phyloP scores from a whole-genome alignment of 1,140 invertebrate genomes.

The Drosophila varians region DNA sequence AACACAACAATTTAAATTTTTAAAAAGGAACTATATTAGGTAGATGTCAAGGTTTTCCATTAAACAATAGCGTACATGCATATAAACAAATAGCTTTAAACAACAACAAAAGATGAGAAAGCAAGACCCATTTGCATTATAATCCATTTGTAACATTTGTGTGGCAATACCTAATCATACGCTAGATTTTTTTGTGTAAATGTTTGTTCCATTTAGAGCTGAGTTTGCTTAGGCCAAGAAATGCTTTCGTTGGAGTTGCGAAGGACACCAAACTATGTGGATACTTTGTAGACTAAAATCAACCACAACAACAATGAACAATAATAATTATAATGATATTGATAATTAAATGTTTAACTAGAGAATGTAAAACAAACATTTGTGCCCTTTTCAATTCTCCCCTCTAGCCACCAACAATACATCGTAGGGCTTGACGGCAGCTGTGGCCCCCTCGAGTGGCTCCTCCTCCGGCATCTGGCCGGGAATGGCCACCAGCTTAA shows the following conservation, averaged over 20 bases:
- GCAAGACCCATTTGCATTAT: constrained; percentile 25
- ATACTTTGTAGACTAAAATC: constrained; percentile 69
- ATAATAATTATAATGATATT: constrained; percentile 73
- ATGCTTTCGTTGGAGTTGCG: constrained; percentile 60
- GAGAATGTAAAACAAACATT: constrained; percentile 43
- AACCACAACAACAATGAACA: constrained; percentile 67
- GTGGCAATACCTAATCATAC: constrained; percentile 48
- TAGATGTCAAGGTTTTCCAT: constrained; percentile 56
- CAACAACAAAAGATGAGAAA: constrained; percentile 23
- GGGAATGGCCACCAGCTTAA: constrained; percentile 88
- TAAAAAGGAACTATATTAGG: constrained; percentile 31
- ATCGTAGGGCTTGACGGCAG: constrained; percentile 88
- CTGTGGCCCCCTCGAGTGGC: constrained; percentile 89
- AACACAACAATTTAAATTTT: constrained; percentile 59
- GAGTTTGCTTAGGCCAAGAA: constrained; percentile 38
- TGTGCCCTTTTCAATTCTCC: not conserved
- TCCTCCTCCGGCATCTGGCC: constrained; percentile 87
- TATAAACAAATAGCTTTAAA: constrained; percentile 81
- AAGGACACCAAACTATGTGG: constrained; percentile 50
- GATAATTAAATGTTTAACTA: constrained; percentile 63
- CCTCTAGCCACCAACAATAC: constrained; percentile 85
- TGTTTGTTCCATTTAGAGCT: constrained; percentile 49
- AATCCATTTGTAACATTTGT: constrained; percentile 29
- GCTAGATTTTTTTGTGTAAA: constrained; percentile 36
- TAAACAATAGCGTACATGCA: constrained; percentile 64